phyloP scores from a whole-genome alignment of 2,797 vertebrate genomes.

The Crocidura indochinensis region DNA sequence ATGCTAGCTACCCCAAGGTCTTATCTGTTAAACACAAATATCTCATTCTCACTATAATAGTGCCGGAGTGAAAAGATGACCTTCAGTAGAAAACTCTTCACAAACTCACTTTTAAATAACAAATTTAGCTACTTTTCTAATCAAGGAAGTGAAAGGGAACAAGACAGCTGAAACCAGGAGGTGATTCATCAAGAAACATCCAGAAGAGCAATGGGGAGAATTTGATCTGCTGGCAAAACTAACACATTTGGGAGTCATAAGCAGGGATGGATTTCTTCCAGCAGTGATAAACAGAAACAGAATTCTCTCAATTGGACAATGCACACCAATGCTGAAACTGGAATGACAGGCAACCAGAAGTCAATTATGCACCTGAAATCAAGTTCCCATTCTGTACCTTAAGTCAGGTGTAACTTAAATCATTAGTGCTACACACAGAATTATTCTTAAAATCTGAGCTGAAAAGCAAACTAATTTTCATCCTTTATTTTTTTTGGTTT shows the following conservation, averaged over 20 bases:
- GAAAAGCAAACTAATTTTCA: background rate
- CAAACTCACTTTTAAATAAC: slow-evolving; percentile 12
- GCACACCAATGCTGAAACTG: background rate
- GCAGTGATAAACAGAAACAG: background rate
- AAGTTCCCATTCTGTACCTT: background rate
- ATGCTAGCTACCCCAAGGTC: slow-evolving; percentile 31
- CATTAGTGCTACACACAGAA: background rate
- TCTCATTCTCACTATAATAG: background rate
- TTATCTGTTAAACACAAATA: background rate
- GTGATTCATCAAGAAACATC: background rate
- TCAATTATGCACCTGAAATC: background rate
- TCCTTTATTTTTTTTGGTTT: background rate
- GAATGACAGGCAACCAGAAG: background rate
- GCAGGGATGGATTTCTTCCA: background rate
- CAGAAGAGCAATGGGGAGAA: background rate
- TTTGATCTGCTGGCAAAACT: background rate
- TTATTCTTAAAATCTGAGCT: background rate
- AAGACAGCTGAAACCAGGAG: background rate
- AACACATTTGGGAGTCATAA: background rate
- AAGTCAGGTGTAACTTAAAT: background rate
- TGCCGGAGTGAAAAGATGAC: slow-evolving; percentile 43
- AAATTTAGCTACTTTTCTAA: slow-evolving; percentile 19
- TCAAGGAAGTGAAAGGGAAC: background rate
- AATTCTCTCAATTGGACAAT: background rate
- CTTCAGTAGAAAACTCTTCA: slow-evolving; percentile 19